A percentile compares a stretch with the other conserved stretches of the same genome.
Conservation (phyloP, 2,113 vertebrate species). For the Paraplagusia blochii region DNA sequence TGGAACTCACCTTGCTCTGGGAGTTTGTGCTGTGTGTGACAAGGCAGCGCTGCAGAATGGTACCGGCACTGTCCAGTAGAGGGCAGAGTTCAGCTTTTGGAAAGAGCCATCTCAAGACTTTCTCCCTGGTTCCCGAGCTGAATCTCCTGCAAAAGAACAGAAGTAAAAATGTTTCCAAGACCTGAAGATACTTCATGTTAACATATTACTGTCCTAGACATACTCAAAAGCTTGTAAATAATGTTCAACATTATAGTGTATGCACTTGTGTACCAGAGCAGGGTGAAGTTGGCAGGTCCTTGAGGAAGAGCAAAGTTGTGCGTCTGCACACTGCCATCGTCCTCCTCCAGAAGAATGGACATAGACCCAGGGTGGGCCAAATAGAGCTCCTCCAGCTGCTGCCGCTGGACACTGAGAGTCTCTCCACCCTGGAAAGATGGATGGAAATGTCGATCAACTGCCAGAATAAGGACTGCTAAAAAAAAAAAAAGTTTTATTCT, state of each 20-base stretch:
- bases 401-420: constrained; percentile 66
- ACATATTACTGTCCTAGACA: too few species aligned
- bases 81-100: constrained; percentile 70
- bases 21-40: constrained; percentile 68
- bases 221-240: too few species aligned
- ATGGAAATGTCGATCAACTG: not conserved
- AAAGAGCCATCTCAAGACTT: constrained; percentile 73
- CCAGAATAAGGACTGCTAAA: not conserved
- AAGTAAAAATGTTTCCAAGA: too few species aligned
- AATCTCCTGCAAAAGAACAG: constrained; percentile 61
- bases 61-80: constrained; percentile 71
- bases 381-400: constrained; percentile 74
- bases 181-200: too few species aligned
- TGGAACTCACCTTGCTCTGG: constrained; percentile 64
- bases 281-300: constrained; percentile 75
- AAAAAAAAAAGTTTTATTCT: constrained; percentile 1
- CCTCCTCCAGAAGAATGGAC: constrained; percentile 65
- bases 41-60: constrained; percentile 70
- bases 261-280: constrained; percentile 68
- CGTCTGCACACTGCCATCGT: constrained; percentile 31
- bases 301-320: constrained; percentile 50
- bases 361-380: constrained; percentile 64
- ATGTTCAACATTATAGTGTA: too few species aligned
- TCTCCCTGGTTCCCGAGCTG: constrained; percentile 62
- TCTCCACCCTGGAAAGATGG: constrained; percentile 62